These are phyloP conservation scores for Alsophila aescularia DNA, from an alignment of 2,888 invertebrate genomes.

Conservation along the genomic window DNA sequence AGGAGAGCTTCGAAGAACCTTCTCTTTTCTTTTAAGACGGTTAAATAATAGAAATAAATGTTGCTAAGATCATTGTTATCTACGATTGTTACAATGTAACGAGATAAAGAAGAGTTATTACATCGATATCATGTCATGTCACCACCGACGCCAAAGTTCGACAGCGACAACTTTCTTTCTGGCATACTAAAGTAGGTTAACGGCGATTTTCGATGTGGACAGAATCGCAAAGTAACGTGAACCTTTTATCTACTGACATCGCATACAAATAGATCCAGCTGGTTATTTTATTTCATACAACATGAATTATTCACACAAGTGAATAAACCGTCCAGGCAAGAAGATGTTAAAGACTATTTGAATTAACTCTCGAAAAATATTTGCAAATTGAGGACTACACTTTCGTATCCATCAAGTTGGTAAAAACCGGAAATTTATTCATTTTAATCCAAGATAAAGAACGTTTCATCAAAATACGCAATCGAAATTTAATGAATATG, in stretches of 20 bases:
- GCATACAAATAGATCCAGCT: constrained; percentile 59
- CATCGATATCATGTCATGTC: constrained; percentile 44
- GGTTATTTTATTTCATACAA: constrained; percentile 25
- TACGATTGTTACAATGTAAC: not conserved
- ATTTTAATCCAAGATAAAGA: not conserved
- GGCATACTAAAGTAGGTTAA: constrained; percentile 75
- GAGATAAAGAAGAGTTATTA: constrained; percentile 3
- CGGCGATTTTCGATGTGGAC: constrained; percentile 68
- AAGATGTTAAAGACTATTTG: constrained; percentile 18
- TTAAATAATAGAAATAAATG: not conserved
- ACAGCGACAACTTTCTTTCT: constrained; percentile 73
- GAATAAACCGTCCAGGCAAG: constrained; percentile 9
- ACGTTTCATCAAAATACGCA: constrained; percentile 5
- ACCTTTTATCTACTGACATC: constrained; percentile 47
- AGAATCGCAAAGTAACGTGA: constrained; percentile 67
- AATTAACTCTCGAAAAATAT: constrained; percentile 16
- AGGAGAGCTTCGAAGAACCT: no score
- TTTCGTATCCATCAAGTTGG: constrained; percentile 9
- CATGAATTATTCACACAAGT: constrained; percentile 35
- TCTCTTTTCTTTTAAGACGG: no score
- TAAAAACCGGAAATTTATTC: constrained; percentile 9
- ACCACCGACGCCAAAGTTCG: constrained; percentile 40
- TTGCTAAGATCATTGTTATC: not conserved
- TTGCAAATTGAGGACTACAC: constrained; percentile 15
- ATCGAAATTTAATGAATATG: constrained; percentile 12